These are phyloP conservation scores for Littorina saxatilis DNA, from an alignment of 1,140 invertebrate species.

Conservation along the genomic window DNA sequence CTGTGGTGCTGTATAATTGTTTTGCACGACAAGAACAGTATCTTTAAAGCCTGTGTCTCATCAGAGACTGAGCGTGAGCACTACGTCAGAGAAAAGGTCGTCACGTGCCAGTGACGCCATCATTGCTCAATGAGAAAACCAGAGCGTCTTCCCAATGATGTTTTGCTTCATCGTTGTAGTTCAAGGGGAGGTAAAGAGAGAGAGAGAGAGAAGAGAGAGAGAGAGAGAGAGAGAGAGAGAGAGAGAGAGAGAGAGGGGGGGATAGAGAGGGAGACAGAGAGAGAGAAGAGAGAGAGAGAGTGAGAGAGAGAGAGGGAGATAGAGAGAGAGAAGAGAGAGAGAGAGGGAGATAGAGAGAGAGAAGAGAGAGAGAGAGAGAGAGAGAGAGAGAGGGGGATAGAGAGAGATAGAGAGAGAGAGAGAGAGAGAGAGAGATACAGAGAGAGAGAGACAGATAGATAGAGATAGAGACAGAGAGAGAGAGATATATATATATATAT, in stretches of 20 bases:
- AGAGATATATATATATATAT: background rate
- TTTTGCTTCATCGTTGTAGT: no score
- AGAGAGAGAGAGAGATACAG: background rate
- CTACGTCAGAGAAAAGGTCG: no score
- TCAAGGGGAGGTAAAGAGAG: no score
- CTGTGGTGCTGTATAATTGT: no score
- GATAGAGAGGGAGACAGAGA: background rate
- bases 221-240: background rate
- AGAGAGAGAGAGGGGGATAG: background rate
- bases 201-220: no score
- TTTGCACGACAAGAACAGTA: no score
- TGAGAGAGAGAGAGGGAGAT: background rate
- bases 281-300: background rate
- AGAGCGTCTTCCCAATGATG: no score
- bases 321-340: background rate
- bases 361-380: background rate
- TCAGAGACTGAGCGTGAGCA: no score
- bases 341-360: background rate
- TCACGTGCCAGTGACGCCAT: no score
- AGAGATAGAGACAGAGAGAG: background rate
- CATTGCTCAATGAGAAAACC: no score
- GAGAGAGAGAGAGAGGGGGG: background rate
- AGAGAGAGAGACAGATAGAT: constrained; percentile 8
- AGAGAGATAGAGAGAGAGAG: background rate
- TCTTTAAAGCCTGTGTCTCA: no score